Evolutionary conservation across 92 coral and sea anemone genomes (phyloP), one percentile per base, ranked within the genome.

Genomic region (Ricordea florida): DNA sequence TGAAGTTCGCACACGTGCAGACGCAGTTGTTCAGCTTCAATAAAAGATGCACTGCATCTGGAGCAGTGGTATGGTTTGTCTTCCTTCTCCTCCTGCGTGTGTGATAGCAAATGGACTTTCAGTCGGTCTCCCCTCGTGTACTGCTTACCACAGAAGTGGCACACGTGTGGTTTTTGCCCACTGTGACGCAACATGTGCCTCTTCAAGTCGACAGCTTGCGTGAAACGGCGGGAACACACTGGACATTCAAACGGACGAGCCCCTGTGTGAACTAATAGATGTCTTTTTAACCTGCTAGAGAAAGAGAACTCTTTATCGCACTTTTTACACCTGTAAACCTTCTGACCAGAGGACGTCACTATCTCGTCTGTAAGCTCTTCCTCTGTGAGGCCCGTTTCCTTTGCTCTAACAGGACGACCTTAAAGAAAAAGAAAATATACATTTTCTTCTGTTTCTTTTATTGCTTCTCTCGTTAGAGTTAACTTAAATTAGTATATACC

Each of bases 251-350:
- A 96, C 14, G 99, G 99, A 6, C 97, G 84, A 55, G 97, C 99
- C 10, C 99, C 99, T 74, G 97, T 96, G 85, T 96, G 99, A 56
- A 96, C 99, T 78, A 96, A 76, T 18, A 92, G 94, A 86, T 96
- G 99, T 78, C 99, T 92, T 67, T 93, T 96, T 72, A 96, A 84
- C 63, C 97, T 89, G 70, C 97, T 93, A 29, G 97, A 87, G 50
- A 92, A 93, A 46, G 93, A 86, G 60, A 96, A 96, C 53, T 96
- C 99, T 74, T 93, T 93, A 62, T 96, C 97, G 83, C 99, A 96
- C 47, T 96, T 96, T 77, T 96, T 93, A 66, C 99, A 96, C 56
- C 92, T 88, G 87, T 85, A 96, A 55, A 91, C 76, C 69, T 91
- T 91, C 35, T 87, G 93, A 27, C 97, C 97, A 17, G 97, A 79